phyloP scores from a whole-genome alignment of 2,113 vertebrate genomes.

The Cephalopterus ornatus region DNA sequence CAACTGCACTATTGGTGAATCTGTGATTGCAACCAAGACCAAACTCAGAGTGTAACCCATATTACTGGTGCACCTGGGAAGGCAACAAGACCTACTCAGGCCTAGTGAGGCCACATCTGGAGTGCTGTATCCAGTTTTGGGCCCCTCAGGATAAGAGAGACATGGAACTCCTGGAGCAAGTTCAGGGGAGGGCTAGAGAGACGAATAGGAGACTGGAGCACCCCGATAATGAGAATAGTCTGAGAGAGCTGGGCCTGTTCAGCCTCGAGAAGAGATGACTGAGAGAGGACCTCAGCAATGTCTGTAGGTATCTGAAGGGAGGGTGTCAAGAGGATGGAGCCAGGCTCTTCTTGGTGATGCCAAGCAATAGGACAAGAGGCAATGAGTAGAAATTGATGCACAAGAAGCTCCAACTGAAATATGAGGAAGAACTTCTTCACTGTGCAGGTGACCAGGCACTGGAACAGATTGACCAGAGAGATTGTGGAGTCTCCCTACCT shows the following conservation, averaged over 20 bases:
- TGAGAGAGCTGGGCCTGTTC: not conserved
- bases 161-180: not conserved
- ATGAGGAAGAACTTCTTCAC: not conserved
- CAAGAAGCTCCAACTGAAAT: not conserved
- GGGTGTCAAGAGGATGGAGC: not conserved
- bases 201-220: no score
- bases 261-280: not conserved
- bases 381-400: not conserved
- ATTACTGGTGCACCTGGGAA: not conserved
- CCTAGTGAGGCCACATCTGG: not conserved
- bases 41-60: not conserved
- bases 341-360: not conserved
- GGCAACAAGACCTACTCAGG: not conserved
- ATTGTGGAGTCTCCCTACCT: rapidly evolving
- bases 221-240: not conserved
- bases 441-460: not conserved
- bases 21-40: not conserved
- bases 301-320: not conserved
- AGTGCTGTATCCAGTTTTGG: not conserved
- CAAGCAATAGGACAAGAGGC: not conserved
- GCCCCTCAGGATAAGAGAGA: not conserved
- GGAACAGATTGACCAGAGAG: not conserved
- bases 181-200: rapidly evolving
- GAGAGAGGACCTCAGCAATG: no score
- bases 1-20: not conserved